A percentile compares a stretch with the other conserved stretches of the same genome.
These are phyloP conservation scores for Phyllotis vaccarum DNA, from an alignment of 2,797 vertebrate species.

Conservation along the genomic window DNA sequence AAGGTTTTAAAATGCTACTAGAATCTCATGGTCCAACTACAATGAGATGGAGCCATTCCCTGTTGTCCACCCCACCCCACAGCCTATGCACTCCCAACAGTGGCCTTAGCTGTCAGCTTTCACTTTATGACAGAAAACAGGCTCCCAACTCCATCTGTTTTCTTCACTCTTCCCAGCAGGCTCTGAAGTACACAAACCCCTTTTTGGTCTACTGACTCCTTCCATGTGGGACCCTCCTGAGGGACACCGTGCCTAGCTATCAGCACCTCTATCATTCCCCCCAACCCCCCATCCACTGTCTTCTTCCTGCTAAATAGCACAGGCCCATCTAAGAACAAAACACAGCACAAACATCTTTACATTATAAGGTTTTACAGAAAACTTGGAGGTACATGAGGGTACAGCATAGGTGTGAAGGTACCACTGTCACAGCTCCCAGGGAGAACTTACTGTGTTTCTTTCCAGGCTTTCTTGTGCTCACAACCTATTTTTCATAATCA, in stretches of 20 bases:
- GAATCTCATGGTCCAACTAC: not conserved
- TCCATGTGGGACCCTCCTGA: not conserved
- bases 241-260: not conserved
- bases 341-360: not conserved
- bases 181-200: not conserved
- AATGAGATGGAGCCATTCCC: not conserved
- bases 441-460: constrained; percentile 6
- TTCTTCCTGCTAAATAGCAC: constrained; percentile 23
- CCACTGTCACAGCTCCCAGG: not conserved
- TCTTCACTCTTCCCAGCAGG: constrained; percentile 1
- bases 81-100: not conserved
- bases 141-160: not conserved
- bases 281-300: not conserved
- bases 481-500: constrained; percentile 49
- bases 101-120: constrained; percentile 16
- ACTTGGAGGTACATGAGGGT: not conserved
- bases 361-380: constrained; percentile 51
- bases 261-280: not conserved
- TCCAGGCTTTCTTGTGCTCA: not conserved
- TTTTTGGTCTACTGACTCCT: not conserved
- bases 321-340: not conserved
- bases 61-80: not conserved
- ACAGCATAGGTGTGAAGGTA: constrained; percentile 40
- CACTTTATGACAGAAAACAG: constrained; percentile 29
- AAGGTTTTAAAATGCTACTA: not conserved